Evolutionary conservation across 2,113 vertebrate species (phyloP).

Genomic region (Miniopterus natalensis): DNA sequence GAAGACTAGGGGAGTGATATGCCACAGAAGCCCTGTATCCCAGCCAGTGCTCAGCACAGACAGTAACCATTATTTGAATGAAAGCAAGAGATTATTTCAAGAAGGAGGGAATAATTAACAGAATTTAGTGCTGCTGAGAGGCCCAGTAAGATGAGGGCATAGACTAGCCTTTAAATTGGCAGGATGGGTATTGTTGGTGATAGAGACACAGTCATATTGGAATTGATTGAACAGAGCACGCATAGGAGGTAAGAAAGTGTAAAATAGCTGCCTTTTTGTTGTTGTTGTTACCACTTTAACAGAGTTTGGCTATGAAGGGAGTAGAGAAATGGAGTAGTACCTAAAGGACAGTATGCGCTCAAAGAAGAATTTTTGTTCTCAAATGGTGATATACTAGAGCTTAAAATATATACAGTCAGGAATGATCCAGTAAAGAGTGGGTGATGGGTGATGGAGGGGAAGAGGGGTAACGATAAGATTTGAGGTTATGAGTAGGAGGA

Average conservation of each 20-base stretch:
- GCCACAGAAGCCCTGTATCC: neutral
- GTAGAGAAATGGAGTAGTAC: constrained; percentile 18
- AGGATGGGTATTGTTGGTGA: neutral
- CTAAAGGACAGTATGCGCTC: neutral
- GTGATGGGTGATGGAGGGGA: neutral
- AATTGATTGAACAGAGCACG: neutral
- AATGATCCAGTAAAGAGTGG: constrained; percentile 4
- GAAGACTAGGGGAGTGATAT: neutral
- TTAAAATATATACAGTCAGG: neutral
- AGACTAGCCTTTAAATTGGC: neutral
- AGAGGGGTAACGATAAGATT: neutral
- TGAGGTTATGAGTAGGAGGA: constrained; percentile 7
- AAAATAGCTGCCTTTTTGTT: neutral
- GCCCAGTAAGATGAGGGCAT: neutral
- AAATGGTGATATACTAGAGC: neutral
- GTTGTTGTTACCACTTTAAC: neutral
- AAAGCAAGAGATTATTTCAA: constrained; percentile 59
- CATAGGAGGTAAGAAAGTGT: neutral
- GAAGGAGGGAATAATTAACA: neutral
- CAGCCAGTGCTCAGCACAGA: neutral
- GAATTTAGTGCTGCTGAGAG: neutral
- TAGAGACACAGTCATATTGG: neutral
- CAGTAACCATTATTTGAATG: neutral
- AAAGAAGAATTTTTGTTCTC: constrained; percentile 13
- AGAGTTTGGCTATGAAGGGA: constrained; percentile 20